phyloP scores from a whole-genome alignment of 1,140 invertebrate species.

The Phortica variegata region DNA sequence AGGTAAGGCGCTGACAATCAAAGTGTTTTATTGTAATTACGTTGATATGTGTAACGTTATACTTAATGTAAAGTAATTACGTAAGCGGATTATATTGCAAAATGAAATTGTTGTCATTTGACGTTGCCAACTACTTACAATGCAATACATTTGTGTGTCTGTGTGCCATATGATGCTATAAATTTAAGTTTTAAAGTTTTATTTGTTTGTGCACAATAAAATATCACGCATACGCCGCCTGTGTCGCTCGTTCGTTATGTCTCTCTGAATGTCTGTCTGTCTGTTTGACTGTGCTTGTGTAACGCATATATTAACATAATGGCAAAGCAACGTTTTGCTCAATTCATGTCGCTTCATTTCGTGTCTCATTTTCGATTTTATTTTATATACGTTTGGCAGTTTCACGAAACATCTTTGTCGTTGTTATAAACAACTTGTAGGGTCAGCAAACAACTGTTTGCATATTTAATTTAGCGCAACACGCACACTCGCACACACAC shows the following conservation, averaged over 20 bases:
- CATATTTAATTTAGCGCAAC: conserved; percentile 39
- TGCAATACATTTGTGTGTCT: too few relatives aligned
- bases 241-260: conserved; percentile 29
- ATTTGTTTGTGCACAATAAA: conserved; percentile 8
- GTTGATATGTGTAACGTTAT: too few relatives aligned
- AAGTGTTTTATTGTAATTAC: too few relatives aligned
- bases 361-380: too few relatives aligned
- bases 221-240: conserved; percentile 12
- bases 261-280: neutral
- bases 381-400: too few relatives aligned
- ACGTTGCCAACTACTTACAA: too few relatives aligned
- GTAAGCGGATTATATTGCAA: conserved; percentile 39
- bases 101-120: conserved; percentile 39
- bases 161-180: neutral
- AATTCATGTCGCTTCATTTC: too few relatives aligned
- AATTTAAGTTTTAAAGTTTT: conserved; percentile 14
- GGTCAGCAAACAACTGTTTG: conserved; percentile 18
- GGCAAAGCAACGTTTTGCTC: conserved; percentile 5
- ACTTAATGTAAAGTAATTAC: conserved; percentile 30
- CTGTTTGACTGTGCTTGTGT: conserved; percentile 3
- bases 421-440: conserved; percentile 2
- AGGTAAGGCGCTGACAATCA: neutral
- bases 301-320: conserved; percentile 35
- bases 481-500: conserved; percentile 42
- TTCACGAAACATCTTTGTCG: conserved; percentile 20